Percentiles rank a stretch among this genome's conserved stretches.
phyloP scores from a whole-genome alignment of 2,113 vertebrate species.

The Melanerpes aurifrons region DNA sequence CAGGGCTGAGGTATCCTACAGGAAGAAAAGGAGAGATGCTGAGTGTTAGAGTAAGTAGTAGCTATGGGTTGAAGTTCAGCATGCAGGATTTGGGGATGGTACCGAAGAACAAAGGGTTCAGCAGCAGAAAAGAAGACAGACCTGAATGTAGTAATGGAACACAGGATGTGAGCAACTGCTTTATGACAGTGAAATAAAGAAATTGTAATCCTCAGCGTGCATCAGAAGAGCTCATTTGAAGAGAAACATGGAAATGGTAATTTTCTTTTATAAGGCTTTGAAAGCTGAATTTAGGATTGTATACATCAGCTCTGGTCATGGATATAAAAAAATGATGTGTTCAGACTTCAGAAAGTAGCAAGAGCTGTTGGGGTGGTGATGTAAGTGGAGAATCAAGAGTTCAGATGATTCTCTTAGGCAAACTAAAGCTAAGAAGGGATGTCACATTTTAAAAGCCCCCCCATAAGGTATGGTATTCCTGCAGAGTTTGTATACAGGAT shows the following conservation, averaged over 20 bases:
- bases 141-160: background rate
- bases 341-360: background rate
- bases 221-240: background rate
- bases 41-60: background rate
- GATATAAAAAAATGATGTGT: background rate
- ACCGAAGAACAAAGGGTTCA: background rate
- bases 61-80: fast-evolving
- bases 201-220: background rate
- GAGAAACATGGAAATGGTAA: background rate
- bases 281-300: fast-evolving
- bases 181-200: background rate
- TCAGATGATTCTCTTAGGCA: background rate
- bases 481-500: background rate
- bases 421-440: background rate
- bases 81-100: background rate
- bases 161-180: background rate
- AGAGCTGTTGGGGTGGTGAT: background rate
- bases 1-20: background rate
- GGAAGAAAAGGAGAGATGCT: background rate
- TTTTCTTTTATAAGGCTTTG: background rate
- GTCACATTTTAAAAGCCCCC: background rate
- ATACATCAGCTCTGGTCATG: background rate
- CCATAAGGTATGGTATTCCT: background rate
- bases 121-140: background rate
- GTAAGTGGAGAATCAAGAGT: background rate